Evolutionary conservation across 2,797 vertebrate genomes (phyloP), one percentile per base, ranked within the genome.

Genomic region (Falco cherrug): DNA sequence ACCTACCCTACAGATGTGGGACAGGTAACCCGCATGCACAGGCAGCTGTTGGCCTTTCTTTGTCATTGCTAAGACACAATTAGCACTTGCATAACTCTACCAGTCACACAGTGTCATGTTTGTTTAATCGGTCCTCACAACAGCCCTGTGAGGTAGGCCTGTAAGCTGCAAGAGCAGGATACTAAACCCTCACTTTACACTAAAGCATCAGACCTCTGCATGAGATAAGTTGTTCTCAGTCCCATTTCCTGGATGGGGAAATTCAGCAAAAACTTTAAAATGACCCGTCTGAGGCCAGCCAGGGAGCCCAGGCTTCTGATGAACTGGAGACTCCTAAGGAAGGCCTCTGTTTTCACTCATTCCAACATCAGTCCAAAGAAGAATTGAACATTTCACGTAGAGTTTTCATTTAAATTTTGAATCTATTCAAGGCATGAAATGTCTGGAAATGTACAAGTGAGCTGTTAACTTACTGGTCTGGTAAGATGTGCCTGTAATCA

Each of bases 101-200:
- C 51, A 82, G 77, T 88, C 93, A 64, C 71, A 93, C 74, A 89
- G 63, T 21, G 21, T 83, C 10, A 4, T 4, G 19, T 71, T 90
- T 77, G 78, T 96, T 97, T 95, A 97, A 96, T 97, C 70, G 53
- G 31, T 63, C 96, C 97, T 96, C 97, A 97, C 96, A 97, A 96
- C 96, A 97, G 87, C 93, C 96, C 93, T 96, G 94, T 96, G 96
- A 97, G 95, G 93, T 96, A 96, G 92, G 96, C 18, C 0, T 76
- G 60, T 16, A 41, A 80, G 53, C 75, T 89, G 89, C 82, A 16
- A 51, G 51, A 95, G 43, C 41, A 82, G 41, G 70, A 51, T 28
- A 16, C 53, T 61, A 35, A 45, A 29, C 47, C 70, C 45, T 89
- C 1, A 2, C 24, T 77, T 89, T 26, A 82, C 41, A 48, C 39